Base-by-base conservation (phyloP, 2,797 vertebrate genomes). In the Mionectes olivaceus region DNA sequence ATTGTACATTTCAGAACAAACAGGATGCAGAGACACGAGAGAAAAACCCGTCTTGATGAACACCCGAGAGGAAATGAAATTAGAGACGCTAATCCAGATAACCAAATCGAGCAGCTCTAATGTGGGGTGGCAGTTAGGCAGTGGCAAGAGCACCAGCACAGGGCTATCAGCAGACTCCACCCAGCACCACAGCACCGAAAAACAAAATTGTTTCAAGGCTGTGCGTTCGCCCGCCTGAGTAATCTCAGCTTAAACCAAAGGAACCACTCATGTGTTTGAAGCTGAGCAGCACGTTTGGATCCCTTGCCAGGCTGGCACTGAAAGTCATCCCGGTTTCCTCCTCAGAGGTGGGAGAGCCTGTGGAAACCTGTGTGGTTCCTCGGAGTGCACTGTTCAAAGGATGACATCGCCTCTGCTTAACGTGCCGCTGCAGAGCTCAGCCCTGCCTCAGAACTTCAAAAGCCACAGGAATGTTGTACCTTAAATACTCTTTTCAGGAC, bases 41-140 rank as follows among this genome's bases (percentile, higher is more conserved):
- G 64, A 44, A 46, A 69, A 89, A 22, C 30, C 41, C 57, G 64
- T 37, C 76, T 9, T 37, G 82, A 89, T 23, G 30, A 77, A 24
- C 88, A 44, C 25, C 33, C 78, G 2, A 22, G 88, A 88, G 90
- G 90, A 95, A 96, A 87, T 39, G 74, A 89, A 94, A 89, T 63
- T 24, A 10, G 79, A 82, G 81, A 73, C 7, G 4, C 59, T 23
- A 33, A 49, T 94, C n/a, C 93, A 44, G 80, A 70, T 46, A 87
- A 63, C 13, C 53, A 21, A 83, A 55, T 1, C 0, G 7, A 85
- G 94, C 83, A 18, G 64, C 3, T 60, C 56, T 60, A 8, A 15
- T 0, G 55, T 10, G 78, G 81, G 78, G 1, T 39, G 67, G 60
- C 70, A 75, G 39, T 10, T 12, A 39, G 81, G 63, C 63, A 53